These are phyloP conservation scores for Psix sp. DNA, from an alignment of 1,140 invertebrate genomes.

Conservation along the genomic window DNA sequence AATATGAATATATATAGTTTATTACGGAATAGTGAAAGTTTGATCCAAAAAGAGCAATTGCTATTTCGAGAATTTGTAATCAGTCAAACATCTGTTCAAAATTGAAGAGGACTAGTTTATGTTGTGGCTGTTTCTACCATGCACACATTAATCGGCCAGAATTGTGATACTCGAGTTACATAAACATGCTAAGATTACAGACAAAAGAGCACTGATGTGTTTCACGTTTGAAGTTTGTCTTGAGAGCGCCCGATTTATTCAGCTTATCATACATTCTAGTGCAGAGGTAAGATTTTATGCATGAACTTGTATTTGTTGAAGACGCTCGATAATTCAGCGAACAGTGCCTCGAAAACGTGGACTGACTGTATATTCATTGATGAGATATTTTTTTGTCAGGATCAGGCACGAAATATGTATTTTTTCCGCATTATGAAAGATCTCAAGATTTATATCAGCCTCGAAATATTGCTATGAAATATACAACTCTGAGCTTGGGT, in stretches of 20 bases:
- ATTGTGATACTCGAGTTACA: too few species aligned
- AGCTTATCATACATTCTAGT: constrained; percentile 11
- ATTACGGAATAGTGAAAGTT: too few species aligned
- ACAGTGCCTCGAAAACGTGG: constrained; percentile 35
- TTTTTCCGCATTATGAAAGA: not conserved
- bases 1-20: too few species aligned
- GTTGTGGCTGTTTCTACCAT: too few species aligned
- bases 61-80: too few species aligned
- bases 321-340: constrained; percentile 29
- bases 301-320: not conserved
- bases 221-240: constrained; percentile 33
- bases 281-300: constrained; percentile 20
- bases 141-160: too few species aligned
- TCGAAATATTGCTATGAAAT: too few species aligned
- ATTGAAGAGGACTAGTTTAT: too few species aligned
- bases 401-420: constrained; percentile 5
- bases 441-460: too few species aligned
- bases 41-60: too few species aligned
- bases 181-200: constrained; percentile 28
- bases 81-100: too few species aligned
- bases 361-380: constrained; percentile 4
- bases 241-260: constrained; percentile 25
- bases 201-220: constrained; percentile 15
- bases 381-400: not conserved
- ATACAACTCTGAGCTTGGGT: too few species aligned